Evolutionary conservation across 2,888 invertebrate genomes (phyloP).

Genomic region (Papilio elwesi): DNA sequence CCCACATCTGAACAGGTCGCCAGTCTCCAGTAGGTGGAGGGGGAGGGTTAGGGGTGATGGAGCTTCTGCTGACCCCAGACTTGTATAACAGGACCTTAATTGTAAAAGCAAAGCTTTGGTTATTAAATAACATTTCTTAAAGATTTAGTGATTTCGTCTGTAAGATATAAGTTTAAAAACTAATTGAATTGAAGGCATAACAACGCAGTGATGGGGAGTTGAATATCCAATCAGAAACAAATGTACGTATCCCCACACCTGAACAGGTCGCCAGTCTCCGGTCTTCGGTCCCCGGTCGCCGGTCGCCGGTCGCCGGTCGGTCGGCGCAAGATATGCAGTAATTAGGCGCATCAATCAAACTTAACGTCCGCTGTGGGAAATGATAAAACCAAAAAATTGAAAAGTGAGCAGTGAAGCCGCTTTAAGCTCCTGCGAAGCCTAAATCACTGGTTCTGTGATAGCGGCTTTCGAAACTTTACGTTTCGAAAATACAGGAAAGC

Average conservation of each 20-base stretch:
- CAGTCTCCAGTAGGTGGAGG: constrained; percentile 55
- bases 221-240: background rate
- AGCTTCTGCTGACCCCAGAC: background rate
- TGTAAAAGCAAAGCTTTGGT: background rate
- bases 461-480: background rate
- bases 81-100: background rate
- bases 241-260: background rate
- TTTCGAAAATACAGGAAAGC: background rate
- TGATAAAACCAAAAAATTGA: constrained; percentile 7
- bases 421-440: background rate
- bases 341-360: constrained; percentile 31
- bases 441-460: background rate
- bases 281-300: constrained; percentile 42
- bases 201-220: background rate
- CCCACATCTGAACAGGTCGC: no score
- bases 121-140: background rate
- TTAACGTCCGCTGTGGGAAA: constrained; percentile 2
- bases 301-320: background rate
- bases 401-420: constrained; percentile 1
- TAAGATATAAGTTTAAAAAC: no score
- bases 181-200: background rate
- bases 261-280: no score
- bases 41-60: background rate
- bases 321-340: constrained; percentile 15
- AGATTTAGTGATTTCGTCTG: background rate